phyloP scores from a whole-genome alignment of 2,797 vertebrate species.

The Natrix natrix region DNA sequence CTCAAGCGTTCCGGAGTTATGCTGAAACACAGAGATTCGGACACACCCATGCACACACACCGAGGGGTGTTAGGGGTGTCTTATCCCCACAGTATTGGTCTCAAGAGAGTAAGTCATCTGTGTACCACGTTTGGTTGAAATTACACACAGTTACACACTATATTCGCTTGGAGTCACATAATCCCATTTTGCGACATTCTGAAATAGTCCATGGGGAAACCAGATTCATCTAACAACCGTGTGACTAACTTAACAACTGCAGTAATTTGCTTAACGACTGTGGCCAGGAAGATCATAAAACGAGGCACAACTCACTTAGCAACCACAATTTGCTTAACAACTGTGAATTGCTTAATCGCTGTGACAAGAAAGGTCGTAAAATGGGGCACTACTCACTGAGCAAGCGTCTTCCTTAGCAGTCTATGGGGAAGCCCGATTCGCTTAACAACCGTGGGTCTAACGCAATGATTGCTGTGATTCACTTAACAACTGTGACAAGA shows the following conservation, averaged over 20 bases:
- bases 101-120: no score
- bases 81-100: no score
- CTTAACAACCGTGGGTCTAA: background rate
- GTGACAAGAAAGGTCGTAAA: background rate
- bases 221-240: background rate
- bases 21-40: no score
- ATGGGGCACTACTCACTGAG: background rate
- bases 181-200: background rate
- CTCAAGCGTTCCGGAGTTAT: no score
- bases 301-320: background rate
- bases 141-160: no score
- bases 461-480: accelerated
- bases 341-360: background rate
- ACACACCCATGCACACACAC: no score
- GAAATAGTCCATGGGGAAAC: background rate
- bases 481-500: background rate
- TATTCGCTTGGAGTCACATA: no score
- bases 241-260: background rate
- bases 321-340: background rate
- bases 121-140: no score
- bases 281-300: no score
- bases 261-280: background rate
- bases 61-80: no score
- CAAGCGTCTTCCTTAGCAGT: no score
- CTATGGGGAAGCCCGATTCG: background rate